phyloP scores from a whole-genome alignment of 1,140 invertebrate species.

The Cotesia typhae region DNA sequence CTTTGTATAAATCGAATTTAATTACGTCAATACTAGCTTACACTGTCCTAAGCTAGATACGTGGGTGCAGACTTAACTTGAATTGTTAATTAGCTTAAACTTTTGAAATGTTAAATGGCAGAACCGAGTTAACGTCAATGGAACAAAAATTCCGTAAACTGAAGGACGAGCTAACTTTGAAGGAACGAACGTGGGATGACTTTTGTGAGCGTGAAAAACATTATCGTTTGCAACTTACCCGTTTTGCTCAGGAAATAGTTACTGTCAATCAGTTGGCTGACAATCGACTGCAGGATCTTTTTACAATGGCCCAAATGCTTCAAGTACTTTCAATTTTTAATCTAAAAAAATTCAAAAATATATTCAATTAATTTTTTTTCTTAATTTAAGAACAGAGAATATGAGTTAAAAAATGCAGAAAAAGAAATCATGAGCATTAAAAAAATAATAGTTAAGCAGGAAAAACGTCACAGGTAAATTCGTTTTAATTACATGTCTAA shows the following conservation, averaged over 20 bases:
- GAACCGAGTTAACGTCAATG: constrained; percentile 54
- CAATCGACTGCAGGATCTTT: constrained; percentile 50
- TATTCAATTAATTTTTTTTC: constrained; percentile 10
- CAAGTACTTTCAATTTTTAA: constrained; percentile 42
- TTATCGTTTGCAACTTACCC: constrained; percentile 53
- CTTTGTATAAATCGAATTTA: background rate
- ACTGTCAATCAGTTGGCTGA: constrained; percentile 53
- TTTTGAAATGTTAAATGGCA: constrained; percentile 33
- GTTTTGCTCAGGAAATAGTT: constrained; percentile 51
- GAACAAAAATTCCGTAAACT: constrained; percentile 55
- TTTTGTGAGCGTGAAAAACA: constrained; percentile 51
- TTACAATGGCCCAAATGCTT: constrained; percentile 42
- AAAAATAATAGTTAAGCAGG: constrained; percentile 33
- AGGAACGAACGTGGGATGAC: constrained; percentile 53
- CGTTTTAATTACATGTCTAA: background rate
- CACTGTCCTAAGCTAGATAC: background rate
- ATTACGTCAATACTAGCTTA: background rate
- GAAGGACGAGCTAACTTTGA: constrained; percentile 48
- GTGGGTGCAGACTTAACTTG: background rate
- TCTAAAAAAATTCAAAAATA: background rate
- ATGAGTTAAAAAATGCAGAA: constrained; percentile 27
- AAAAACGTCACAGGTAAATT: constrained; percentile 34
- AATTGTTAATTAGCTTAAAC: constrained; percentile 16
- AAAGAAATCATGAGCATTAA: constrained; percentile 34
- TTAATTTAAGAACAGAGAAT: constrained; percentile 31